phyloP scores from a whole-genome alignment of 1,140 invertebrate species.

The Metopolophium dirhodum region DNA sequence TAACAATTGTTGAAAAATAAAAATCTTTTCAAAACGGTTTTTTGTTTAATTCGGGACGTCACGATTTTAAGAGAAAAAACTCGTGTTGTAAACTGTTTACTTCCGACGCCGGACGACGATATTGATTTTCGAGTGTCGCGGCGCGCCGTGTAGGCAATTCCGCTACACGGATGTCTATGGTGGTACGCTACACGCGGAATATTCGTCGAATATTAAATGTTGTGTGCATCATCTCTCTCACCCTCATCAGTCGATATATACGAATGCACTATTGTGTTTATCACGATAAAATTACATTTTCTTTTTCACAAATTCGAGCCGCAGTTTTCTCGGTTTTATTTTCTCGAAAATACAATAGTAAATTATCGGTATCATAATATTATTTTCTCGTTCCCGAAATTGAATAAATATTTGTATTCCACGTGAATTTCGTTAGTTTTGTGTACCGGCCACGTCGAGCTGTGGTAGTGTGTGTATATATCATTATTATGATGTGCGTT shows the following conservation, averaged over 20 bases:
- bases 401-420: background rate
- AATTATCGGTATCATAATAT: too few species aligned
- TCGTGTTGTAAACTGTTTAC: conserved; percentile 26
- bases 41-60: background rate
- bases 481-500: background rate
- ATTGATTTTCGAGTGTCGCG: conserved; percentile 46
- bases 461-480: background rate
- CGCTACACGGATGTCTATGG: background rate
- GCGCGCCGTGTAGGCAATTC: conserved; percentile 27
- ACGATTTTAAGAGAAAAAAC: background rate
- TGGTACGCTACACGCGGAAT: background rate
- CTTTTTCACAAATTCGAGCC: background rate
- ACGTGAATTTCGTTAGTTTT: background rate
- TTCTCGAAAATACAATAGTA: background rate
- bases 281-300: background rate
- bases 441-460: accelerated
- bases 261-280: background rate
- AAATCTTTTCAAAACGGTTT: background rate
- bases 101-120: conserved; percentile 12
- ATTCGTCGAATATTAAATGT: background rate
- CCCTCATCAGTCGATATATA: background rate
- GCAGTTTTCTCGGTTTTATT: background rate
- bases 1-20: background rate
- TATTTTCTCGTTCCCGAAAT: background rate
- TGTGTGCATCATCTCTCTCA: background rate